Conservation (phyloP, 2,113 vertebrate species). For the Plectropomus leopardus region DNA sequence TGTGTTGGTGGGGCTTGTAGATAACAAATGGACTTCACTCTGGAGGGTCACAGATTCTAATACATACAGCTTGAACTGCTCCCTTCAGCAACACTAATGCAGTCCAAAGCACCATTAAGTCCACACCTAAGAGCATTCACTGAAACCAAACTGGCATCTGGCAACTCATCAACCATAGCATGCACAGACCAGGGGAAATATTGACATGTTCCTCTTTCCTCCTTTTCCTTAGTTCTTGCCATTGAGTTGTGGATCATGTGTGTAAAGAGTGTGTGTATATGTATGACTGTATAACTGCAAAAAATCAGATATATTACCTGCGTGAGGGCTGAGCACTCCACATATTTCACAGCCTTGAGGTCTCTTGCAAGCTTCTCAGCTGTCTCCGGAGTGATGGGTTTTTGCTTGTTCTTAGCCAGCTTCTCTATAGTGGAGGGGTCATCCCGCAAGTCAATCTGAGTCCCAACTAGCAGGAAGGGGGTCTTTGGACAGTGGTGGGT, state of each 20-base stretch:
- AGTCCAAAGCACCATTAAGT: not conserved
- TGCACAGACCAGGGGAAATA: constrained; percentile 6
- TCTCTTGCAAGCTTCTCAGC: constrained; percentile 98
- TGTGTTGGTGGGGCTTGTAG: not conserved
- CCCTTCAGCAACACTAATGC: not conserved
- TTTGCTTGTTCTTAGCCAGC: constrained; percentile 99
- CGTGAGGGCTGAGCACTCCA: constrained; percentile 98
- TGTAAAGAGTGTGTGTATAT: not conserved
- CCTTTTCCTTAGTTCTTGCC: constrained; percentile 66
- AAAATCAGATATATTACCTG: constrained; percentile 87
- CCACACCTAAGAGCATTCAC: not conserved
- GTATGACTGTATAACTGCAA: not conserved
- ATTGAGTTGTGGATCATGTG: not conserved
- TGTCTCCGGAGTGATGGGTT: constrained; percentile 97
- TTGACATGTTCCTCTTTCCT: constrained; percentile 64
- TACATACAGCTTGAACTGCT: not conserved
- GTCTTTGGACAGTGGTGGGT: constrained; percentile 95
- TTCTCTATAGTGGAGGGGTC: constrained; percentile 99
- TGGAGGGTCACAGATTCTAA: not conserved
- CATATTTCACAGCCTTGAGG: constrained; percentile 99
- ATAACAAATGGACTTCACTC: no score
- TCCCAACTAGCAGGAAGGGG: constrained; percentile 98
- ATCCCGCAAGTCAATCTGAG: constrained; percentile 98
- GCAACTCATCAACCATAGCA: constrained; percentile 6
- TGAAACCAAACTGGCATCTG: constrained; percentile 18